These are phyloP conservation scores for Melanerpes formicivorus DNA, from an alignment of 2,113 vertebrate genomes.

Conservation along the genomic window DNA sequence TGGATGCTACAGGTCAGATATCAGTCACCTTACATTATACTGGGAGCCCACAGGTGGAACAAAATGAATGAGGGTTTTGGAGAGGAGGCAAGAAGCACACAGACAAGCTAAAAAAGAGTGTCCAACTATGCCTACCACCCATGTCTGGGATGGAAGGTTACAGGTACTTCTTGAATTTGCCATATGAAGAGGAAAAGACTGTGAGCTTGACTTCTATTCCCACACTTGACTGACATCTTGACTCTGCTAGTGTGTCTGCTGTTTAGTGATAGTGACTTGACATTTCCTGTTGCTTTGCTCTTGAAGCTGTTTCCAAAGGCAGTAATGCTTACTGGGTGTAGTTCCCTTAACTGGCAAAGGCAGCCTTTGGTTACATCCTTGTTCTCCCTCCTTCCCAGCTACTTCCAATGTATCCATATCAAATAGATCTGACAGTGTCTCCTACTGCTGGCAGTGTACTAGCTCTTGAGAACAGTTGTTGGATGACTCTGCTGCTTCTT, in stretches of 20 bases:
- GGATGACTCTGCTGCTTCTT: conserved; percentile 13
- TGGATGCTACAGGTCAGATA: background rate
- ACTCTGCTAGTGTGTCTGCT: background rate
- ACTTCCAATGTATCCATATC: background rate
- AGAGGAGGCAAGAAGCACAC: background rate
- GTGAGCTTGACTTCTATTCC: background rate
- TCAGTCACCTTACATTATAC: background rate
- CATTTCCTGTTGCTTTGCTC: conserved; percentile 36
- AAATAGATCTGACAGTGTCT: background rate
- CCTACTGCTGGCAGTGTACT: background rate
- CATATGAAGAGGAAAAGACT: background rate
- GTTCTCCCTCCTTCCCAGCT: background rate
- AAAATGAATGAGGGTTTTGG: background rate
- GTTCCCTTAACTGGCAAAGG: background rate
- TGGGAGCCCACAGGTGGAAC: background rate
- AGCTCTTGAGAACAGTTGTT: background rate
- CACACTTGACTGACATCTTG: background rate
- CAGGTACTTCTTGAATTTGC: background rate
- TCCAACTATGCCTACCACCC: background rate
- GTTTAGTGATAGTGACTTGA: background rate
- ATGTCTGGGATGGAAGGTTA: background rate
- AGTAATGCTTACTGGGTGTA: background rate
- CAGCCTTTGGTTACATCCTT: background rate
- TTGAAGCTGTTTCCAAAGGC: background rate
- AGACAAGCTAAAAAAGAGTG: background rate